Evolutionary conservation across 2,797 vertebrate species (phyloP).

Genomic region (Nyctalus aviator): DNA sequence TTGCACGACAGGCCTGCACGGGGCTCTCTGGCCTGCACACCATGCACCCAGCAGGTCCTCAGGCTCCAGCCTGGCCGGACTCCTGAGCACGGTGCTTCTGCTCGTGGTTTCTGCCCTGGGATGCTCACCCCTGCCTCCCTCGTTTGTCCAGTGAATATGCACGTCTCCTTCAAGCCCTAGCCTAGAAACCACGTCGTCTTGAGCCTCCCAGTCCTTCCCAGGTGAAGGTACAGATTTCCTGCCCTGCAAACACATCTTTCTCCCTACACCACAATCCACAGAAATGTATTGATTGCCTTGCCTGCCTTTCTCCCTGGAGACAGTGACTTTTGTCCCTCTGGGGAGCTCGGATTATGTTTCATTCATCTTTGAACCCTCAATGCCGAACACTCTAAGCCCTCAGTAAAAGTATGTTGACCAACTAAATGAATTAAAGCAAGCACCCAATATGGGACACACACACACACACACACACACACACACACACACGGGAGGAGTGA

Average conservation of each 20-base stretch:
- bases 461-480: neutral
- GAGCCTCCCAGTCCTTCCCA: neutral
- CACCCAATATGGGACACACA: neutral
- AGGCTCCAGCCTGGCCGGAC: neutral
- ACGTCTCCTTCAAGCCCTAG: neutral
- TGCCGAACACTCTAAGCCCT: neutral
- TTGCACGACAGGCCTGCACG: fast-evolving
- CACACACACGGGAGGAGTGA: neutral
- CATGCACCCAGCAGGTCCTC: fast-evolving
- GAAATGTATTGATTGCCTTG: neutral
- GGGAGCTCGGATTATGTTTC: neutral
- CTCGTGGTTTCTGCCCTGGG: neutral
- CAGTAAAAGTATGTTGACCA: neutral
- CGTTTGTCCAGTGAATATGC: neutral
- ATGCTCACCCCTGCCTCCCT: neutral
- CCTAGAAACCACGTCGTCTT: neutral
- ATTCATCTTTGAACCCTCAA: neutral
- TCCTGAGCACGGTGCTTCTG: neutral
- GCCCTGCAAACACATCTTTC: fast-evolving
- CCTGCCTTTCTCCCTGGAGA: neutral
- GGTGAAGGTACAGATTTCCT: neutral
- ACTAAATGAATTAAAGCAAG: neutral
- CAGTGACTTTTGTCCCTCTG: neutral
- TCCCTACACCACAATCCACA: neutral
- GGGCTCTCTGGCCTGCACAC: neutral